These are phyloP conservation scores for Xestia c-nigrum DNA, from an alignment of 2,888 invertebrate species.

Conservation along the genomic window DNA sequence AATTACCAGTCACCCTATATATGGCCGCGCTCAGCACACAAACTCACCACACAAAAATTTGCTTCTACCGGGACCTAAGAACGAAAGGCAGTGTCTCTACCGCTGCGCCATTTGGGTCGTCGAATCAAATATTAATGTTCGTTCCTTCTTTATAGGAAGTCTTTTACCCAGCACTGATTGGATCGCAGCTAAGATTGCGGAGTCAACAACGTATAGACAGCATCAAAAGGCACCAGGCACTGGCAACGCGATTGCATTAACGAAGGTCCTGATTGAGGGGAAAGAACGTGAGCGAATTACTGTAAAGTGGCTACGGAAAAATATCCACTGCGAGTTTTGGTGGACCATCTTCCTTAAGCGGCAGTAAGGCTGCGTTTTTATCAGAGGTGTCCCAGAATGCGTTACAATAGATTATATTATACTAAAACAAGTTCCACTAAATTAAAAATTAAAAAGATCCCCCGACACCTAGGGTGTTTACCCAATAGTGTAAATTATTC, in stretches of 20 bases:
- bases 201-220: conserved; percentile 4
- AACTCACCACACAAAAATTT: no score
- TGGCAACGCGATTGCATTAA: conserved; percentile 9
- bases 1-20: no score
- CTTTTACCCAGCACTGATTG: neutral
- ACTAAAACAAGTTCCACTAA: no score
- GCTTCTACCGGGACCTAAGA: no score
- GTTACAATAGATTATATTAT: no score
- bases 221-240: neutral
- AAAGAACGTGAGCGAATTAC: conserved; percentile 32
- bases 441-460: no score
- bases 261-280: conserved; percentile 13
- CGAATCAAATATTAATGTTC: neutral
- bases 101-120: no score
- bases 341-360: conserved; percentile 1
- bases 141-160: neutral
- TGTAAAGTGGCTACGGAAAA: neutral
- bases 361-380: neutral
- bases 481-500: no score
- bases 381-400: neutral
- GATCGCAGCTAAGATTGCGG: neutral
- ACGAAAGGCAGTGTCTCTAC: no score
- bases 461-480: no score
- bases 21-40: no score
- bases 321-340: conserved; percentile 9